Evolutionary conservation across 1,140 invertebrate genomes (phyloP).

Genomic region (Cotesia chilonis): DNA sequence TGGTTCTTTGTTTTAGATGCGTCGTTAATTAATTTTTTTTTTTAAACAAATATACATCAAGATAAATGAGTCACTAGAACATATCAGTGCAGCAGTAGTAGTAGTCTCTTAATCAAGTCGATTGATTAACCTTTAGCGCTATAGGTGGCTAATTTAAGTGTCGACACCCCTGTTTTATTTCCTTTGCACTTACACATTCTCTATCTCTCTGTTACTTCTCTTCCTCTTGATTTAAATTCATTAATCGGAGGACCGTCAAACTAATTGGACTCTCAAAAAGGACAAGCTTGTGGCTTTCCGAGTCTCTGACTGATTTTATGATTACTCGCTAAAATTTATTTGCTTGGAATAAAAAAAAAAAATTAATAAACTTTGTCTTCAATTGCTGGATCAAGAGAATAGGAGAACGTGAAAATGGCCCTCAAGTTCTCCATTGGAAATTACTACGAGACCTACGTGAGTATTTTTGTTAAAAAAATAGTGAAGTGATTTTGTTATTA

Average conservation of each 20-base stretch:
- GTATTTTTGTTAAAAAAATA: slow-evolving; percentile 39
- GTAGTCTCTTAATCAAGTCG: slow-evolving; percentile 30
- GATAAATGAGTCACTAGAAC: slow-evolving; percentile 57
- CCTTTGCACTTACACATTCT: slow-evolving; percentile 46
- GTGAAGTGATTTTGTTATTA: not conserved
- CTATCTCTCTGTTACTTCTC: slow-evolving; percentile 31
- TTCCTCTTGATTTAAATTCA: slow-evolving; percentile 43
- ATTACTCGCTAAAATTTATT: not conserved
- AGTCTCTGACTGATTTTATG: not conserved
- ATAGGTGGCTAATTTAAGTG: slow-evolving; percentile 66
- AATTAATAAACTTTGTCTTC: not conserved
- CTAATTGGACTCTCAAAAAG: slow-evolving; percentile 51
- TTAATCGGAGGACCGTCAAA: slow-evolving; percentile 55
- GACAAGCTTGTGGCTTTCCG: slow-evolving; percentile 35
- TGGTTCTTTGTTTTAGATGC: slow-evolving; percentile 20
- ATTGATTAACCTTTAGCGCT: slow-evolving; percentile 59
- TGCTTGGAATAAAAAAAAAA: not conserved
- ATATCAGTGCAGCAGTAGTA: slow-evolving; percentile 17
- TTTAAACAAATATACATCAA: slow-evolving; percentile 41
- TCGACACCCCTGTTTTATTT: slow-evolving; percentile 46
- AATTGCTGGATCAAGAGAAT: slow-evolving; percentile 1
- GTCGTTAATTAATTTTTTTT: slow-evolving; percentile 14
- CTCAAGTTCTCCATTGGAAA: slow-evolving; percentile 61
- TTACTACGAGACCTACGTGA: slow-evolving; percentile 62
- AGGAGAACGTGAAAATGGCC: slow-evolving; percentile 49